phyloP scores from a whole-genome alignment of 2,888 invertebrate species.

The Norana najaformis region DNA sequence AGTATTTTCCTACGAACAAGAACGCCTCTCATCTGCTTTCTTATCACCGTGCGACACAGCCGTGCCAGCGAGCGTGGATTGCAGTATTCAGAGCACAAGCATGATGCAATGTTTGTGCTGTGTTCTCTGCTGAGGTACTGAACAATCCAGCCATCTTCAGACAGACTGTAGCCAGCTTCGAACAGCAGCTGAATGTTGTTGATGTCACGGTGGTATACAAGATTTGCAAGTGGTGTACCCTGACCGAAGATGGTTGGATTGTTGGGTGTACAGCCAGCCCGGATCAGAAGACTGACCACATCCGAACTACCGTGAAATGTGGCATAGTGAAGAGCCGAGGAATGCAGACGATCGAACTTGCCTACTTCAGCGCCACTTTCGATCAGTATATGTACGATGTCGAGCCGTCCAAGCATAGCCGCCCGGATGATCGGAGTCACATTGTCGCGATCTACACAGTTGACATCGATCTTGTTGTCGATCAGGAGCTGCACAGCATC shows the following conservation, averaged over 20 bases:
- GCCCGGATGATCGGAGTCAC: slow-evolving; percentile 49
- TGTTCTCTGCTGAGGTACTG: slow-evolving; percentile 22
- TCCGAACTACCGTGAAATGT: slow-evolving; percentile 42
- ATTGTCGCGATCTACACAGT: slow-evolving; percentile 48
- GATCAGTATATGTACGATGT: slow-evolving; percentile 45
- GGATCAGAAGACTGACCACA: slow-evolving; percentile 42
- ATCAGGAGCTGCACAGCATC: slow-evolving; percentile 41
- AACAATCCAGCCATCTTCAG: slow-evolving; percentile 40
- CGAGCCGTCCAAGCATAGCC: slow-evolving; percentile 42
- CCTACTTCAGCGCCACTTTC: slow-evolving; percentile 46
- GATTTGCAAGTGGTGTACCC: slow-evolving; percentile 49
- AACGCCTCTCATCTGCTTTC: slow-evolving; percentile 33
- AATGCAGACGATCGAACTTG: slow-evolving; percentile 45
- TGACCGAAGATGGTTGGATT: slow-evolving; percentile 47
- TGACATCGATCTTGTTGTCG: slow-evolving; percentile 40
- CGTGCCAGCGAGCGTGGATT: slow-evolving; percentile 33
- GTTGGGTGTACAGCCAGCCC: slow-evolving; percentile 47
- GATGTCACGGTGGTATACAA: slow-evolving; percentile 44
- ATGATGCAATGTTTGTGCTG: slow-evolving; percentile 20
- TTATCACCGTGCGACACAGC: slow-evolving; percentile 35
- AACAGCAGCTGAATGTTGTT: slow-evolving; percentile 43
- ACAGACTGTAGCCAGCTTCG: slow-evolving; percentile 47
- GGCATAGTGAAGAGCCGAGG: slow-evolving; percentile 50
- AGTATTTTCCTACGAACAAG: slow-evolving; percentile 36
- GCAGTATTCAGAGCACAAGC: slow-evolving; percentile 22